A percentile compares a stretch with the other conserved stretches of the same genome.
These are phyloP conservation scores for Stylophora pistillata DNA, from an alignment of 64 coral and sea anemone genomes.

Conservation along the genomic window DNA sequence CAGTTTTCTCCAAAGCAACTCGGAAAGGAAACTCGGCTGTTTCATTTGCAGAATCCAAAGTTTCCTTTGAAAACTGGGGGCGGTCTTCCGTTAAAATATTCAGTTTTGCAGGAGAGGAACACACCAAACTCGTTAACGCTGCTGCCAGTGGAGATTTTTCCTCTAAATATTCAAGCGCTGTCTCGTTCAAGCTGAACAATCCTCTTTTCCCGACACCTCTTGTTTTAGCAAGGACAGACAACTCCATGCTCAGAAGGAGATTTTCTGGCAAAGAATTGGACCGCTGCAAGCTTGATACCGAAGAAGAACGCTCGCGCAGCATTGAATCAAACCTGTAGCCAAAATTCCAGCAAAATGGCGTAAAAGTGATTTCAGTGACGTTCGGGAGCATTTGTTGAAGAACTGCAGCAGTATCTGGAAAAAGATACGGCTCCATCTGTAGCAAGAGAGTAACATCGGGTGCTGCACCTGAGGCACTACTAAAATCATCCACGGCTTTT, in stretches of 20 bases:
- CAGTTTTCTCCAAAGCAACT: constrained; percentile 53
- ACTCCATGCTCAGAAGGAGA: constrained; percentile 68
- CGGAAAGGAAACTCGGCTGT: constrained; percentile 63
- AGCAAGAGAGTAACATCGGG: constrained; percentile 64
- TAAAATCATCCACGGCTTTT: not conserved
- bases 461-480: not conserved
- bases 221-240: constrained; percentile 40
- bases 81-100: not conserved
- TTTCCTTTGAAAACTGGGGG: not conserved
- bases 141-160: constrained; percentile 75
- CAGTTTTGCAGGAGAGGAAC: constrained; percentile 26
- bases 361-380: constrained; percentile 71
- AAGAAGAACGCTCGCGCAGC: constrained; percentile 67
- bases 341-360: constrained; percentile 84
- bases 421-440: constrained; percentile 75
- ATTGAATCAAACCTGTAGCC: constrained; percentile 83
- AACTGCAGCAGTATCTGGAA: constrained; percentile 35
- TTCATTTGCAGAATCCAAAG: not conserved
- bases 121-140: constrained; percentile 74
- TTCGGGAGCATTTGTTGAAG: constrained; percentile 70
- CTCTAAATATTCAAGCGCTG: constrained; percentile 74
- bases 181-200: constrained; percentile 62
- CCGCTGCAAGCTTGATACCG: constrained; percentile 67
- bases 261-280: constrained; percentile 78
- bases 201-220: constrained; percentile 57